Evolutionary conservation across 1,140 invertebrate species (phyloP).

Genomic region (Drosophila watanabei): DNA sequence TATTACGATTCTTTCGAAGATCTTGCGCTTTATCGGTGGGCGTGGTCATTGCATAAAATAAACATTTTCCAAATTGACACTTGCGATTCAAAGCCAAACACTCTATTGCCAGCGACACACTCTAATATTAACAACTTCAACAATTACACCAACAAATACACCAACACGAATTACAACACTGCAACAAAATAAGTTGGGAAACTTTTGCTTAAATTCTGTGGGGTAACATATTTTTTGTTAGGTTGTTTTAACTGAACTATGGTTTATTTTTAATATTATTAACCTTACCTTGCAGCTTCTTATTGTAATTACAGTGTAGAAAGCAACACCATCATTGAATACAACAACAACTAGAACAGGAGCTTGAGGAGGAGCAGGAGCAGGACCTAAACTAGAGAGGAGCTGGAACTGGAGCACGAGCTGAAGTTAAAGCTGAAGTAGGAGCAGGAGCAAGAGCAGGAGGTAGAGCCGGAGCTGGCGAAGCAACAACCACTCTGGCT

Average conservation of each 20-base stretch:
- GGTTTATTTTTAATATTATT: background rate
- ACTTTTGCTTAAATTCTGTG: background rate
- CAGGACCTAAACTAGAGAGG: background rate
- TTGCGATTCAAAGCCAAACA: slow-evolving; percentile 81
- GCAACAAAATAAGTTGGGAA: background rate
- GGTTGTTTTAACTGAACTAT: background rate
- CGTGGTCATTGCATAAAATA: slow-evolving; percentile 73
- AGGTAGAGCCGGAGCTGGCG: background rate
- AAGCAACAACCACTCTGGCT: slow-evolving; percentile 21
- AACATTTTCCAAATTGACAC: slow-evolving; percentile 83
- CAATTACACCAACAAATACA: background rate
- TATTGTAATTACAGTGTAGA: slow-evolving; percentile 2
- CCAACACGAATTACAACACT: background rate
- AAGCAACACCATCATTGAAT: slow-evolving; percentile 41
- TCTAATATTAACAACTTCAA: background rate
- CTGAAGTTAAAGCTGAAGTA: background rate
- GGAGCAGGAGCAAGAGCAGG: slow-evolving; percentile 8
- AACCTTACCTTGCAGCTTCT: background rate
- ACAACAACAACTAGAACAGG: slow-evolving; percentile 31
- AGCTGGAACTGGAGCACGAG: slow-evolving; percentile 2
- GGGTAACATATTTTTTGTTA: too few species aligned
- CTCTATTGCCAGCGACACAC: slow-evolving; percentile 63
- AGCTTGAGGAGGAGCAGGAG: background rate
- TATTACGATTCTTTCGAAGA: background rate
- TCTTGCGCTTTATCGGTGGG: slow-evolving; percentile 18